Evolutionary conservation across 2,888 invertebrate genomes (phyloP), one percentile per base, ranked within the genome.

Genomic region (Hyposoter didymator): DNA sequence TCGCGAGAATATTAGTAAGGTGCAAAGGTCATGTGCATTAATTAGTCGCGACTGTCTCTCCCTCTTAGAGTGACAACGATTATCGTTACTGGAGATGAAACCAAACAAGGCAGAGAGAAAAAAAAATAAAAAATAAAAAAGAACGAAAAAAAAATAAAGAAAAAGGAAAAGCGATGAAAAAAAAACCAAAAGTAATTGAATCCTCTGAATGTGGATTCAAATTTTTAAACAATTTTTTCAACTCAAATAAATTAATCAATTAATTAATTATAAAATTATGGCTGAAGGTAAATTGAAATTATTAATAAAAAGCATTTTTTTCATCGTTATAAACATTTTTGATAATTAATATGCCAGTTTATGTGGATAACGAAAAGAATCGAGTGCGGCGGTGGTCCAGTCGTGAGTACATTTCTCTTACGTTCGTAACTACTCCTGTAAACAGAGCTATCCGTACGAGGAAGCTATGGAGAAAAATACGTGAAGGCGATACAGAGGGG

Each of bases 1-100:
- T 73, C 73, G n/a, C 32, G 55, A 55, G 14, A 73, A 55, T 73
- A 73, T 73, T 43, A 39, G 55, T 39, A 19, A 22, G 52, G 52
- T 52, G 52, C 35, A 55, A 73, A 73, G 73, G 73, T 73, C 14
- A 73, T 19, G 55, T 7, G 12, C 55, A 73, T 73, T 73, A 73
- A 73, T 73, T 73, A 55, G 22, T 19, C 19, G 52, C 39, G 55
- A 73, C 39, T 66, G 66, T 66, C 66, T 66, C 49, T 74, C 67
- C 35, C 49, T 73, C 72, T 52, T n/a, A 6, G 17, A 39, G 55
- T 52, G 55, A 59, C 55, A 12, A 59, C 22, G 28, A 59, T 59
- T 12, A 59, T 59, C 55, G 28, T 59, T 59, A 59, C 22, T 59
- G 19, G 28, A 12, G 28, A 59, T 59, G 55, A 28, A 28, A 14